phyloP scores from a whole-genome alignment of 2,888 invertebrate species.

The Philopedon plagiatum region DNA sequence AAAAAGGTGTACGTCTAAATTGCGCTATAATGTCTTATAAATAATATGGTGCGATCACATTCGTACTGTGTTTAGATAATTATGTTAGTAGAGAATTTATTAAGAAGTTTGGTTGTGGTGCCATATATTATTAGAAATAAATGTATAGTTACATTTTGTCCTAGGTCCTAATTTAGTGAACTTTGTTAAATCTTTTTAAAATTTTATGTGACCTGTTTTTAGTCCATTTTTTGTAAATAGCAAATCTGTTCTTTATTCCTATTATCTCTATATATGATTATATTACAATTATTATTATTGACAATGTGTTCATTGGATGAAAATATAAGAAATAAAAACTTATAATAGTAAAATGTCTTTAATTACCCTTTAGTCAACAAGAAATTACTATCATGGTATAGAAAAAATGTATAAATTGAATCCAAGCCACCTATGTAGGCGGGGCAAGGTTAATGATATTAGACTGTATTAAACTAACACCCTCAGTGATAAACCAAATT shows the following conservation, averaged over 20 bases:
- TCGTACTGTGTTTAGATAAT: constrained; percentile 15
- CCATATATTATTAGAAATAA: constrained; percentile 40
- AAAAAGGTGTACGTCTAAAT: background rate
- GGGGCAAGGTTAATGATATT: background rate
- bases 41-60: background rate
- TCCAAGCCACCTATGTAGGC: background rate
- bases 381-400: too few species aligned
- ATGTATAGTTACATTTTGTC: constrained; percentile 45
- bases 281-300: constrained; percentile 61
- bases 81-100: constrained; percentile 38
- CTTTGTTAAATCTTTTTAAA: constrained; percentile 47
- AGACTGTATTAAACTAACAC: background rate
- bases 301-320: constrained; percentile 69
- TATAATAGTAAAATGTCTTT: constrained; percentile 41
- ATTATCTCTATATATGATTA: constrained; percentile 45
- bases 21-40: background rate
- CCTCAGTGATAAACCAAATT: background rate
- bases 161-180: constrained; percentile 45
- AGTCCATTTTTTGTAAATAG: constrained; percentile 61
- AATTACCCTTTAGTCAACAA: too few species aligned
- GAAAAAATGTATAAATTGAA: too few species aligned
- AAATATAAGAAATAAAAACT: constrained; percentile 64
- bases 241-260: constrained; percentile 64
- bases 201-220: constrained; percentile 47
- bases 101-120: constrained; percentile 48